These are phyloP conservation scores for Serrognathus titanus DNA, from an alignment of 2,888 invertebrate genomes.

Conservation along the genomic window DNA sequence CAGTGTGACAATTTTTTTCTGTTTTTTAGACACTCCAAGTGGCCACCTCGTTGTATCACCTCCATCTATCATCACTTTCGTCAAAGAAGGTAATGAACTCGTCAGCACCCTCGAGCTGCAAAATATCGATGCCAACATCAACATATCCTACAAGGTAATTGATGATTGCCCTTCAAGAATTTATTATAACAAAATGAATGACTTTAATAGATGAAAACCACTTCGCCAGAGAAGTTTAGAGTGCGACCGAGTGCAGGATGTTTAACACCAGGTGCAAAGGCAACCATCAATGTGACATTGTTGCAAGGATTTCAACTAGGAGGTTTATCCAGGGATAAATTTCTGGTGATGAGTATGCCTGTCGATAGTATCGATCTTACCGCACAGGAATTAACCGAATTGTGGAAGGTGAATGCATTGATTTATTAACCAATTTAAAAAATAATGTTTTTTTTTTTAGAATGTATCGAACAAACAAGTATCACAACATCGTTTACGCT, in stretches of 20 bases:
- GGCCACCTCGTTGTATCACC: slow-evolving; percentile 60
- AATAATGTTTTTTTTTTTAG: slow-evolving; percentile 26
- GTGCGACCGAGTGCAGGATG: slow-evolving; percentile 86
- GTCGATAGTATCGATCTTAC: slow-evolving; percentile 57
- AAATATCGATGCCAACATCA: slow-evolving; percentile 56
- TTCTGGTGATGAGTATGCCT: slow-evolving; percentile 80
- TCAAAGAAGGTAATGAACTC: slow-evolving; percentile 64
- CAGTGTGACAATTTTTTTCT: neutral
- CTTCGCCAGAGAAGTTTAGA: slow-evolving; percentile 91
- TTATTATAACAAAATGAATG: neutral
- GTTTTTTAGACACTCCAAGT: slow-evolving; percentile 10
- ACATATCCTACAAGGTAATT: slow-evolving; percentile 66
- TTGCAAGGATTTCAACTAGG: slow-evolving; percentile 69
- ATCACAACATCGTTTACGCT: slow-evolving; percentile 71
- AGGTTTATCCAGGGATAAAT: slow-evolving; percentile 75
- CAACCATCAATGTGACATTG: slow-evolving; percentile 68
- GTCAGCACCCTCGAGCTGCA: slow-evolving; percentile 65
- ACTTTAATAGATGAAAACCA: slow-evolving; percentile 80
- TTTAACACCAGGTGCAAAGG: slow-evolving; percentile 61
- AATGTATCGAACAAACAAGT: slow-evolving; percentile 45
- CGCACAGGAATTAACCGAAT: slow-evolving; percentile 62
- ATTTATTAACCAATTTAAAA: neutral
- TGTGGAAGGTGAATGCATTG: slow-evolving; percentile 63
- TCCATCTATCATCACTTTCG: slow-evolving; percentile 68
- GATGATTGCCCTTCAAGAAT: neutral